Conservation (phyloP, 2,113 vertebrate species). For the Podilymbus podiceps region DNA sequence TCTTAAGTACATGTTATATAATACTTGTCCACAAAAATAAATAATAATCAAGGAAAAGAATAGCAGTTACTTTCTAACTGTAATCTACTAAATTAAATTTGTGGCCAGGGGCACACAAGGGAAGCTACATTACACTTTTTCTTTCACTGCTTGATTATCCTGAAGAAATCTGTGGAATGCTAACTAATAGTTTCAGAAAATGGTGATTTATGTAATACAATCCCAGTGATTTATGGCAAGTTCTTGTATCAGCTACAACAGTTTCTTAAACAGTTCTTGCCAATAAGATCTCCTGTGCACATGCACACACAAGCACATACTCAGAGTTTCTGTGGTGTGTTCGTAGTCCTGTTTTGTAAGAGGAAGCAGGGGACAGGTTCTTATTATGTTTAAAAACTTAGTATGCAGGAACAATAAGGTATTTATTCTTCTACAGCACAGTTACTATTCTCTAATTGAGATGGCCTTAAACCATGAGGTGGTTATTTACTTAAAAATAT, state of each 20-base stretch:
- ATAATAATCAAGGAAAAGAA: neutral
- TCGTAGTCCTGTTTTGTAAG: neutral
- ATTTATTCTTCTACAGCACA: neutral
- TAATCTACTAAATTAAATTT: neutral
- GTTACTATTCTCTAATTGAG: neutral
- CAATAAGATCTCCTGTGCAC: neutral
- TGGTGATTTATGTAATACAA: neutral
- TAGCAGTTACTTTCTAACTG: neutral
- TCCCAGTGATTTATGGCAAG: neutral
- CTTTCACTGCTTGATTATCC: neutral
- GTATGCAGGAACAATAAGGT: neutral
- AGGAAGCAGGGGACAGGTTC: neutral
- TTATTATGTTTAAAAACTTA: neutral
- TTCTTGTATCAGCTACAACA: neutral
- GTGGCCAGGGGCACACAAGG: neutral
- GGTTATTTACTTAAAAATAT: neutral
- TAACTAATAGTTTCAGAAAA: neutral
- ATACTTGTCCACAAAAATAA: neutral
- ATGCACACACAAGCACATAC: fast-evolving
- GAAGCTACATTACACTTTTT: neutral
- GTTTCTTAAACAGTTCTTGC: neutral
- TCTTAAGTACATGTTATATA: neutral
- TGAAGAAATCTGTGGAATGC: neutral
- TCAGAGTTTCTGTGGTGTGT: neutral
- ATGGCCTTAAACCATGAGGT: neutral